These are phyloP conservation scores for Tuta absoluta DNA, from an alignment of 2,888 invertebrate species.

Conservation along the genomic window DNA sequence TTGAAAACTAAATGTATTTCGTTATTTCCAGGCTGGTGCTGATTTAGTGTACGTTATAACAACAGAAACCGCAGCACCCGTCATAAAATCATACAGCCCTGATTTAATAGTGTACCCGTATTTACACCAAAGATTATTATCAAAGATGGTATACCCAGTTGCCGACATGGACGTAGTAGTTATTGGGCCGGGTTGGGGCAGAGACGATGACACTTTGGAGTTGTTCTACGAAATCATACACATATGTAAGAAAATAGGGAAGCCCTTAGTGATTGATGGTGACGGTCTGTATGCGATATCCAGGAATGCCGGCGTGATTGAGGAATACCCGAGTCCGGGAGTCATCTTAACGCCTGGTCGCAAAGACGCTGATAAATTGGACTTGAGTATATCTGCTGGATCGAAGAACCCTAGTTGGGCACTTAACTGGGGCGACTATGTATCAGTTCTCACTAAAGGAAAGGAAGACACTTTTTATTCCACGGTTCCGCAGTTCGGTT, in stretches of 20 bases:
- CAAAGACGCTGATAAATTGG: constrained; percentile 90
- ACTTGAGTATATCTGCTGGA: constrained; percentile 55
- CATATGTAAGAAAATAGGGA: constrained; percentile 81
- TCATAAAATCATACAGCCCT: constrained; percentile 97
- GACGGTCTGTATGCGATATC: constrained; percentile 91
- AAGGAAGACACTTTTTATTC: constrained; percentile 59
- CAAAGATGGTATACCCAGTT: constrained; percentile 87
- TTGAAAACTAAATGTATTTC: neutral
- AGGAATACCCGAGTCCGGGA: constrained; percentile 84
- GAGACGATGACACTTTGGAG: constrained; percentile 83
- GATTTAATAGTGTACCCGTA: constrained; percentile 97
- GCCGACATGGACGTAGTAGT: constrained; percentile 91
- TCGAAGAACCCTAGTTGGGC: constrained; percentile 65
- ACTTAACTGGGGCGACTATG: constrained; percentile 77
- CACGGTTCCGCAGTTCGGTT: constrained; percentile 53
- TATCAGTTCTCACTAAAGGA: constrained; percentile 68
- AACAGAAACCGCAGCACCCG: constrained; percentile 88
- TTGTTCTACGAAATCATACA: constrained; percentile 84
- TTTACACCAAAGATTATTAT: constrained; percentile 84
- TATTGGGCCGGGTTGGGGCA: constrained; percentile 95
- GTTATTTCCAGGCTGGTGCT: constrained; percentile 84
- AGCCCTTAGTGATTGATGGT: constrained; percentile 94
- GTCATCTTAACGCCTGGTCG: constrained; percentile 92
- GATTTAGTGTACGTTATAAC: constrained; percentile 97
- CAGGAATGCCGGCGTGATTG: constrained; percentile 84